Percentiles rank a stretch among this genome's conserved stretches.
phyloP scores from a whole-genome alignment of 2,888 invertebrate genomes.

The Drosophila falleni region DNA sequence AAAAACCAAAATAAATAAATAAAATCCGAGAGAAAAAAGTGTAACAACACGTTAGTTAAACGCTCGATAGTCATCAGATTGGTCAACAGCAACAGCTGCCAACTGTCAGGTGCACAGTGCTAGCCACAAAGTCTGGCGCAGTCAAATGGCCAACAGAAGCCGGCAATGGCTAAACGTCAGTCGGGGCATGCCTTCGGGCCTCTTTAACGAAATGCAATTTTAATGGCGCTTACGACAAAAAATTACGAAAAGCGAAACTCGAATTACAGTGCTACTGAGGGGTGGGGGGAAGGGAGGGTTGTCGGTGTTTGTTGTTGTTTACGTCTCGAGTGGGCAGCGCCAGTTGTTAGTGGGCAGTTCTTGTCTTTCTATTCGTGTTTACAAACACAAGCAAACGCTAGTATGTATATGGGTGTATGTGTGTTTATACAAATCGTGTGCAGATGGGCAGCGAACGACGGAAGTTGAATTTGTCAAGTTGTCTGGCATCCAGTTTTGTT shows the following conservation, averaged over 20 bases:
- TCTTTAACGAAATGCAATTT: constrained; percentile 74
- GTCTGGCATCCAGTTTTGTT: constrained; percentile 56
- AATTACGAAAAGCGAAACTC: constrained; percentile 37
- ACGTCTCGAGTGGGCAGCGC: constrained; percentile 62
- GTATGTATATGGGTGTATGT: constrained; percentile 6
- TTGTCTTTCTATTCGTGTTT: constrained; percentile 49
- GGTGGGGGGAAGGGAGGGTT: background rate
- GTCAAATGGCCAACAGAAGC: constrained; percentile 34
- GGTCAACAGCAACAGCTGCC: constrained; percentile 13
- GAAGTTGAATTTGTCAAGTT: constrained; percentile 61
- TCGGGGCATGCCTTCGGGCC: constrained; percentile 42
- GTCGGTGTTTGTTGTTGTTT: constrained; percentile 62
- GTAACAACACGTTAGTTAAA: constrained; percentile 64
- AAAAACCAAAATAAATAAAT: background rate
- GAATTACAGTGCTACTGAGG: constrained; percentile 50
- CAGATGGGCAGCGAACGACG: constrained; percentile 52
- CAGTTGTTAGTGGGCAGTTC: constrained; percentile 64
- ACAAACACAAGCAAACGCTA: constrained; percentile 5
- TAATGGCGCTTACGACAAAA: constrained; percentile 72
- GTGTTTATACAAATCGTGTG: constrained; percentile 34
- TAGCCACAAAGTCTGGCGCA: constrained; percentile 71
- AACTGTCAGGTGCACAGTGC: constrained; percentile 12
- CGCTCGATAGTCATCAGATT: constrained; percentile 60
- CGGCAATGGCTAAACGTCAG: constrained; percentile 16
- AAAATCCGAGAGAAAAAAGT: constrained; percentile 7